These are phyloP conservation scores for Cosmia pyralina DNA, from an alignment of 2,888 invertebrate genomes.

Conservation along the genomic window DNA sequence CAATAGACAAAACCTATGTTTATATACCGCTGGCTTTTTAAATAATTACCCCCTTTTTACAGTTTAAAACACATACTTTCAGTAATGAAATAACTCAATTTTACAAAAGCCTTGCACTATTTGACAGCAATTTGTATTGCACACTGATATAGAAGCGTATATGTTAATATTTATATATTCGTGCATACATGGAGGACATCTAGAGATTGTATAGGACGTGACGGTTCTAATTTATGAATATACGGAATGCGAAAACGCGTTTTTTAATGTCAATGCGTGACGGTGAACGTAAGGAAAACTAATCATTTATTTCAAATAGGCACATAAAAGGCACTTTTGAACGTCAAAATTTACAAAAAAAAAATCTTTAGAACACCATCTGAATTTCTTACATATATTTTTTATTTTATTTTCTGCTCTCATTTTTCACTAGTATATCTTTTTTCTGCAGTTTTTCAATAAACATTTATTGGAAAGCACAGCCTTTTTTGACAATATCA, in stretches of 20 bases:
- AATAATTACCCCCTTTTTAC: slow-evolving; percentile 31
- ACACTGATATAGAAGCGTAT: slow-evolving; percentile 60
- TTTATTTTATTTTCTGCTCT: neutral
- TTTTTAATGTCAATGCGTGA: slow-evolving; percentile 54
- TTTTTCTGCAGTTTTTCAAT: neutral
- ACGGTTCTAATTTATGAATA: slow-evolving; percentile 33
- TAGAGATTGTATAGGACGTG: slow-evolving; percentile 38
- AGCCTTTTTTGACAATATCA: neutral
- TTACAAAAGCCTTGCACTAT: slow-evolving; percentile 54
- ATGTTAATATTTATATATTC: slow-evolving; percentile 44
- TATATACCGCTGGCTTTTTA: slow-evolving; percentile 1
- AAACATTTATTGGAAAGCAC: neutral
- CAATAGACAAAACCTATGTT: neutral
- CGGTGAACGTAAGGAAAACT: neutral
- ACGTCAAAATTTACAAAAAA: too few species aligned
- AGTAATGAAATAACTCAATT: slow-evolving; percentile 19
- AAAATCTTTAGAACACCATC: too few species aligned
- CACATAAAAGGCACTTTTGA: neutral
- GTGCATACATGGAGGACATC: slow-evolving; percentile 53
- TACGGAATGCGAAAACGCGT: slow-evolving; percentile 43
- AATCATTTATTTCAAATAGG: neutral
- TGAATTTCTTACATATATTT: neutral
- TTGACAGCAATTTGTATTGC: slow-evolving; percentile 70
- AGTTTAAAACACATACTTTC: slow-evolving; percentile 22
- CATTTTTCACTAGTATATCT: neutral